phyloP scores from a whole-genome alignment of 2,113 vertebrate species.

The Sterna hirundo region DNA sequence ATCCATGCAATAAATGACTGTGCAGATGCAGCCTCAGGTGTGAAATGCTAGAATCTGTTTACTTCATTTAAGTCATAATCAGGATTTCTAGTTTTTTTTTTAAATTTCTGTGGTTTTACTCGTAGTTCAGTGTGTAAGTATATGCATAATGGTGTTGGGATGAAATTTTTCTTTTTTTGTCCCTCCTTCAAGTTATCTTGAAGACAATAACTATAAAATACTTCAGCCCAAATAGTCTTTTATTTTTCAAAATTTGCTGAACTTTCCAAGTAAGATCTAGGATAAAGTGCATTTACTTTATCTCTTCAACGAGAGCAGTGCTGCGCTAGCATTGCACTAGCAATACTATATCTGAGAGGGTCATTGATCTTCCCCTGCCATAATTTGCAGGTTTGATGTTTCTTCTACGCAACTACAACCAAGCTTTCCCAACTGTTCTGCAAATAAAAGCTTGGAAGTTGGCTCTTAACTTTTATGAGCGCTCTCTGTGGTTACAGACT shows the following conservation, averaged over 20 bases:
- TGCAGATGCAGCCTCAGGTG: neutral
- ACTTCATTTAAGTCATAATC: neutral
- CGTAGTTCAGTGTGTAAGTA: neutral
- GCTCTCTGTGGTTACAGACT: neutral
- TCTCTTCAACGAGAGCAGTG: neutral
- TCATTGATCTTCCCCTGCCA: neutral
- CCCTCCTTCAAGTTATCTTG: neutral
- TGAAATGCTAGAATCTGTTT: neutral
- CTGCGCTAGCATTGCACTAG: neutral
- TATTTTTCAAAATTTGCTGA: neutral
- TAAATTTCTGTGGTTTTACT: neutral
- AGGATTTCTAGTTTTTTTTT: neutral
- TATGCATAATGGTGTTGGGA: neutral
- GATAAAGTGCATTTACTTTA: neutral
- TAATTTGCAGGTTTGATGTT: neutral
- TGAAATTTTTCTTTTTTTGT: neutral
- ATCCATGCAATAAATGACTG: neutral
- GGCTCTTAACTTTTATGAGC: neutral
- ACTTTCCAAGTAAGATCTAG: neutral
- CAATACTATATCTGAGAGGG: neutral
- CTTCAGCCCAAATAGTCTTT: neutral
- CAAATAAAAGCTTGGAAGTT: neutral
- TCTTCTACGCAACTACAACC: neutral
- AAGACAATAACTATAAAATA: neutral
- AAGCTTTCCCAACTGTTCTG: neutral